phyloP scores from a whole-genome alignment of 2,797 vertebrate genomes.

The Notolabrus celidotus region DNA sequence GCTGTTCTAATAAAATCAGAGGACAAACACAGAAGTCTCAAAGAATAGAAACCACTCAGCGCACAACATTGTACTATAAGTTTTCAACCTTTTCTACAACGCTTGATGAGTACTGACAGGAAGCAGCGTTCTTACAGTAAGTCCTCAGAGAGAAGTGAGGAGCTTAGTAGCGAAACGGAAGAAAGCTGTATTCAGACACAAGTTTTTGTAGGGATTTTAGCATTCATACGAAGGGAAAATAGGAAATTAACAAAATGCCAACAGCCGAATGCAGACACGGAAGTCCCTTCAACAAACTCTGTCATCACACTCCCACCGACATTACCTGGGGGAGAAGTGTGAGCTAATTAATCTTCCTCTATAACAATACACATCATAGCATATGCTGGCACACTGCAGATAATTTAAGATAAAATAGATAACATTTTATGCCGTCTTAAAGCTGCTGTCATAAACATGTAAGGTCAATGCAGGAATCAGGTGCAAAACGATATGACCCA shows the following conservation, averaged over 20 bases:
- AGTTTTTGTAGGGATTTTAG: constrained; percentile 36
- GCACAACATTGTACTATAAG: constrained; percentile 51
- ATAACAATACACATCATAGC: constrained; percentile 49
- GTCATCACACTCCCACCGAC: constrained; percentile 36
- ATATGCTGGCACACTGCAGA: constrained; percentile 24
- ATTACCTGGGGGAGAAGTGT: constrained; percentile 57
- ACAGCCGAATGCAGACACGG: constrained; percentile 48
- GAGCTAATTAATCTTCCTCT: constrained; percentile 65
- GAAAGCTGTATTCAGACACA: constrained; percentile 48
- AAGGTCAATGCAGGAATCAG: constrained; percentile 26
- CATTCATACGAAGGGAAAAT: constrained; percentile 54
- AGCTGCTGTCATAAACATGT: constrained; percentile 9
- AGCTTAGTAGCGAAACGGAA: constrained; percentile 59
- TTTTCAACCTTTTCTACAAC: constrained; percentile 41
- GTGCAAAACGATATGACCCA: not conserved
- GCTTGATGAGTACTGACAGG: constrained; percentile 60
- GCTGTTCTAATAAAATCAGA: constrained; percentile 70
- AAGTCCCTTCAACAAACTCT: constrained; percentile 42
- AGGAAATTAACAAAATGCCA: constrained; percentile 63
- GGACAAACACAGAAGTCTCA: constrained; percentile 64
- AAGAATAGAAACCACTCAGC: constrained; percentile 56
- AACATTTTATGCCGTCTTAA: constrained; percentile 21
- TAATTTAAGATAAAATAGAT: constrained; percentile 47
- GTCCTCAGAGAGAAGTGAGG: constrained; percentile 57
- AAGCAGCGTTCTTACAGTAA: constrained; percentile 36